Evolutionary conservation across 2,888 invertebrate genomes (phyloP).

Genomic region (Leucophora obtusa): DNA sequence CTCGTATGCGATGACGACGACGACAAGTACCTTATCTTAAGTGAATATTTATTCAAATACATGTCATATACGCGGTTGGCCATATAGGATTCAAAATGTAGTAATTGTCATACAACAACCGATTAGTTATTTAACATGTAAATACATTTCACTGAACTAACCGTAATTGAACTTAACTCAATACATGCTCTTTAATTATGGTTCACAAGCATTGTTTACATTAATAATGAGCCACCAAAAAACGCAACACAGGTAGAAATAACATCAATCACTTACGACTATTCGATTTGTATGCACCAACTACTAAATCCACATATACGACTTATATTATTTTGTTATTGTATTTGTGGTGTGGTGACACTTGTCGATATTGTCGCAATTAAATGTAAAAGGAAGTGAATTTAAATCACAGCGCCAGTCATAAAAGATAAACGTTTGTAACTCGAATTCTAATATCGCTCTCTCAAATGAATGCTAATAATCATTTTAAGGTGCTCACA

Average conservation of each 20-base stretch:
- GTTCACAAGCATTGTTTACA: not conserved
- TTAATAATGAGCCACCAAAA: conserved; percentile 10
- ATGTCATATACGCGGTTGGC: not conserved
- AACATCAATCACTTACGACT: not conserved
- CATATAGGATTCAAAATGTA: conserved; percentile 38
- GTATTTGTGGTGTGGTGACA: conserved; percentile 2
- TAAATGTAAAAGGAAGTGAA: conserved; percentile 39
- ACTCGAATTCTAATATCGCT: not conserved
- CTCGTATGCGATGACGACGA: not conserved
- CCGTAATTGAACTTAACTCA: conserved; percentile 9
- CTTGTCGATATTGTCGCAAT: conserved; percentile 33
- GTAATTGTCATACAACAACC: conserved; percentile 13
- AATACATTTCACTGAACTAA: not conserved
- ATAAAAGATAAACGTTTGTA: conserved; percentile 1
- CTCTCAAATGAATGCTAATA: conserved; percentile 20
- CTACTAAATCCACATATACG: not conserved
- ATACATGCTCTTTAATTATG: conserved; percentile 26
- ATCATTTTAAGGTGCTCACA: not conserved
- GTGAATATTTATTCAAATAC: not conserved
- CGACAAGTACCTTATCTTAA: not conserved
- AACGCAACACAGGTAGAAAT: not conserved
- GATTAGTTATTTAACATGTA: not conserved
- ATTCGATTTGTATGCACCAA: conserved; percentile 2
- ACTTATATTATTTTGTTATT: not conserved
- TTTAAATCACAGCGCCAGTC: conserved; percentile 45